phyloP scores from a whole-genome alignment of 2,113 vertebrate species.

The Puntigrus tetrazona region DNA sequence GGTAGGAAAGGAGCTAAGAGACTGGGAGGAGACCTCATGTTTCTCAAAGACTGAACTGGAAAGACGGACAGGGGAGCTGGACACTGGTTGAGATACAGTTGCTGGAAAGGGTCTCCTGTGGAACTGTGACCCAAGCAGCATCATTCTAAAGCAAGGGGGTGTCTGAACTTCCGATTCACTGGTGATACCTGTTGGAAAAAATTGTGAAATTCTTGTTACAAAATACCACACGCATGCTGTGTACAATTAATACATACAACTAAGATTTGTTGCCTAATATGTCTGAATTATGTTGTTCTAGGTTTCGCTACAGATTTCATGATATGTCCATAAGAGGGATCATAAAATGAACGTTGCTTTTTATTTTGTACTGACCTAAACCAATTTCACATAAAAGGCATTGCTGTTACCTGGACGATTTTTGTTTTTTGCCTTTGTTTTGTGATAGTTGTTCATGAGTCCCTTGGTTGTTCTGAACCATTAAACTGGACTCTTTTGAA shows the following conservation, averaged over 20 bases:
- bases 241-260: background rate
- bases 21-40: conserved; percentile 56
- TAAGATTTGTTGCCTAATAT: too few species aligned
- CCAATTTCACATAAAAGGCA: too few species aligned
- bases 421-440: too few species aligned
- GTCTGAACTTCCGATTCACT: background rate
- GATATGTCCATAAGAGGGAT: too few species aligned
- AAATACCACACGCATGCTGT: background rate
- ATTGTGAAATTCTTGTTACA: background rate
- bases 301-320: too few species aligned
- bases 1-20: conserved; percentile 57
- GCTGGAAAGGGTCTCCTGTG: conserved; percentile 32
- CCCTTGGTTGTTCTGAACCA: too few species aligned
- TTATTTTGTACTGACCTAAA: too few species aligned
- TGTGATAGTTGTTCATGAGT: too few species aligned
- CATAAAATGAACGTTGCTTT: too few species aligned
- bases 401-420: too few species aligned
- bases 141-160: conserved; percentile 36
- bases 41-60: conserved; percentile 49
- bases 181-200: conserved; percentile 26
- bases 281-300: too few species aligned
- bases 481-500: too few species aligned
- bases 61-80: conserved; percentile 43
- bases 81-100: conserved; percentile 52
- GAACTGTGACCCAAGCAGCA: conserved; percentile 50